phyloP scores from a whole-genome alignment of 2,113 vertebrate genomes.

The Lepus americanus region DNA sequence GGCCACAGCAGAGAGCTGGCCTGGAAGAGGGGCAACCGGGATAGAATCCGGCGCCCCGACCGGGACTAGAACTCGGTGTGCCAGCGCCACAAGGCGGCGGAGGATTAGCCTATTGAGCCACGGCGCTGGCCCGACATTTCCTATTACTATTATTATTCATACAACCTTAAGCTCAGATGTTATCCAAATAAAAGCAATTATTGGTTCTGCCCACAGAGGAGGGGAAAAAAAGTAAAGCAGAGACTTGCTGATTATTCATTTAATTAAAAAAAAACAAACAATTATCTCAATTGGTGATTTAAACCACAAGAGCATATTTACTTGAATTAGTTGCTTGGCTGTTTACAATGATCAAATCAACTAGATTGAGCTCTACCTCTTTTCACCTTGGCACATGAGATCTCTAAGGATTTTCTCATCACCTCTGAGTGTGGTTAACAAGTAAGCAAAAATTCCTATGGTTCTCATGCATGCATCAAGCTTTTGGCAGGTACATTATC shows the following conservation, averaged over 20 bases:
- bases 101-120: too few relatives aligned
- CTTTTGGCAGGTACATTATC: not conserved
- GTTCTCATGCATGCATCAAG: not conserved
- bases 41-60: too few relatives aligned
- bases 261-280: conserved; percentile 83
- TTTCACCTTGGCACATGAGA: conserved; percentile 59
- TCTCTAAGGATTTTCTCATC: conserved; percentile 58
- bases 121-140: not conserved
- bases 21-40: too few relatives aligned
- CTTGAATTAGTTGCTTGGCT: conserved; percentile 76
- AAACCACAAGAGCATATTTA: conserved; percentile 82
- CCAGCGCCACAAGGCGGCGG: too few relatives aligned
- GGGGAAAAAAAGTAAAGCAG: conserved; percentile 3
- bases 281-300: conserved; percentile 80
- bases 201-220: conserved; percentile 19
- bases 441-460: conserved; percentile 26
- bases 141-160: conserved; percentile 27
- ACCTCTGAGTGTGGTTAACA: conserved; percentile 50
- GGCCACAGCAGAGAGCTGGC: too few relatives aligned
- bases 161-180: conserved; percentile 52
- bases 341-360: conserved; percentile 73
- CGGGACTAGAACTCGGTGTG: too few relatives aligned
- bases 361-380: conserved; percentile 60
- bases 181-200: conserved; percentile 62
- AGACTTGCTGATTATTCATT: conserved; percentile 80